These are phyloP conservation scores for Crossaster papposus DNA, from an alignment of 53 echinoderm and acorn worm species.

Conservation along the genomic window DNA sequence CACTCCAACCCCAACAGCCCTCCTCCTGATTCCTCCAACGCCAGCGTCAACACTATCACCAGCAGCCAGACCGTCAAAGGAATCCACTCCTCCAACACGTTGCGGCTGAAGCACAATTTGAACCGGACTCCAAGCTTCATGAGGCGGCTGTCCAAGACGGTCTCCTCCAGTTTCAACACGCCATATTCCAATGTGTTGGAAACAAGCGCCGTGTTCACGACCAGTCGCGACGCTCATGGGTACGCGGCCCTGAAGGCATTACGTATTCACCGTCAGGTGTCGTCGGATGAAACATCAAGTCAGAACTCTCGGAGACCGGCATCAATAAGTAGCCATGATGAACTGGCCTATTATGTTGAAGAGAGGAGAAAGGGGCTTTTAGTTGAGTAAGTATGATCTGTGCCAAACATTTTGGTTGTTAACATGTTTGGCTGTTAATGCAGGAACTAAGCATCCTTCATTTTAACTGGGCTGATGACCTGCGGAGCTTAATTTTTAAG, in stretches of 20 bases:
- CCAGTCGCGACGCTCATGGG: slow-evolving; percentile 84
- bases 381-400: slow-evolving; percentile 68
- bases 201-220: slow-evolving; percentile 88
- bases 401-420: background rate
- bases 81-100: slow-evolving; percentile 88
- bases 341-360: slow-evolving; percentile 55
- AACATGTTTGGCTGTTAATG: too few relatives aligned
- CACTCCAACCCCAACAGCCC: slow-evolving; percentile 96
- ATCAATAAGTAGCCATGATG: slow-evolving; percentile 67
- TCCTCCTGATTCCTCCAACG: slow-evolving; percentile 79
- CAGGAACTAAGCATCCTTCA: too few relatives aligned
- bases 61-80: slow-evolving; percentile 90
- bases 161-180: slow-evolving; percentile 78
- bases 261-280: slow-evolving; percentile 63
- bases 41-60: slow-evolving; percentile 89
- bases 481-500: too few relatives aligned
- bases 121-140: slow-evolving; percentile 94
- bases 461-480: too few relatives aligned
- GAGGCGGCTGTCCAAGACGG: slow-evolving; percentile 80
- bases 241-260: slow-evolving; percentile 89
- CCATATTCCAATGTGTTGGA: slow-evolving; percentile 82
- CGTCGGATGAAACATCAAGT: slow-evolving; percentile 37
- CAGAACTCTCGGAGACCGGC: slow-evolving; percentile 43
- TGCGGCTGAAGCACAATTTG: slow-evolving; percentile 86
- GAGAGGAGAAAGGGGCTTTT: slow-evolving; percentile 53